Conservation (phyloP, 2,888 invertebrate genomes). For the Nezara viridula region DNA sequence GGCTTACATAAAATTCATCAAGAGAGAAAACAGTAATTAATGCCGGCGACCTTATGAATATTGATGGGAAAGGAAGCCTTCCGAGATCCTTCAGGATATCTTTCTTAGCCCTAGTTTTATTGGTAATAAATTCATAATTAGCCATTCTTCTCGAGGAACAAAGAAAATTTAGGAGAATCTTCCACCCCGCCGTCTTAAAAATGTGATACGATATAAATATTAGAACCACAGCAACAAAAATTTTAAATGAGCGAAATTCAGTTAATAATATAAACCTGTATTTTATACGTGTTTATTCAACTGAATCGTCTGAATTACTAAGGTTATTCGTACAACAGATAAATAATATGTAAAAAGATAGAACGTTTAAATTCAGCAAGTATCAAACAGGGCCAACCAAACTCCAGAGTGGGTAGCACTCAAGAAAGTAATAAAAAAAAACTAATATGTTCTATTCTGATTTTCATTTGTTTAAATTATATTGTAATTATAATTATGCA, state of each 20-base stretch:
- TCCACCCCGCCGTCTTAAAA: not conserved
- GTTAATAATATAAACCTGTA: not conserved
- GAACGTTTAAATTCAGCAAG: too few species aligned
- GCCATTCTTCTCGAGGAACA: not conserved
- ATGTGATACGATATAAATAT: not conserved
- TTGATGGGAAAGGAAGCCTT: not conserved
- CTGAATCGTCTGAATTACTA: too few species aligned
- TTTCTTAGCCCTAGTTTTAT: not conserved
- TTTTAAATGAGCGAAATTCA: not conserved
- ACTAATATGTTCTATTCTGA: too few species aligned
- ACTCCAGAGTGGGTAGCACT: too few species aligned
- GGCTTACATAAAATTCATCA: slow-evolving; percentile 36
- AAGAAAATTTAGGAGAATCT: not conserved
- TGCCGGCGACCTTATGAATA: slow-evolving; percentile 29
- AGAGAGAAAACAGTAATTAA: slow-evolving; percentile 26
- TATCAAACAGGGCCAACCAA: too few species aligned
- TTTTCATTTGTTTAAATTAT: too few species aligned
- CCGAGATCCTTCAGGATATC: not conserved
- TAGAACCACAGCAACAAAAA: not conserved
- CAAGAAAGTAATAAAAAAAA: too few species aligned
- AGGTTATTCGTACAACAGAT: too few species aligned
- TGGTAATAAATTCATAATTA: slow-evolving; percentile 9
- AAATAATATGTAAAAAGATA: too few species aligned
- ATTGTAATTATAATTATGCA: too few species aligned
- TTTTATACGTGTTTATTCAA: too few species aligned